A percentile compares a stretch with the other conserved stretches of the same genome.
These are phyloP conservation scores for Drosophila quadrilineata DNA, from an alignment of 1,140 invertebrate species.

Conservation along the genomic window DNA sequence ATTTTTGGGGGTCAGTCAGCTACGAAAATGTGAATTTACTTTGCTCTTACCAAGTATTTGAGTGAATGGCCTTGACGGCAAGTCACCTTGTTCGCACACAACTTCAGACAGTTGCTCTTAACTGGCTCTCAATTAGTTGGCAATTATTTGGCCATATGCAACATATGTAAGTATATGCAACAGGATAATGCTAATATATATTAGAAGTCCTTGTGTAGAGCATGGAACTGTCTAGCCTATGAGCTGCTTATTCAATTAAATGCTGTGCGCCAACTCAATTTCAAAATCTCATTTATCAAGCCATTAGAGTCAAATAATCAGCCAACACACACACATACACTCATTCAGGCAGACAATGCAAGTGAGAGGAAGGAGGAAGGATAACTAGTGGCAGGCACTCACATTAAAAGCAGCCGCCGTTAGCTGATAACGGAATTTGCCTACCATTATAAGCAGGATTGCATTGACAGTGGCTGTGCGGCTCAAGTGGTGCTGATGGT, in stretches of 20 bases:
- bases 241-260: conserved; percentile 79
- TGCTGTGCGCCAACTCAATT: conserved; percentile 63
- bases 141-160: conserved; percentile 48
- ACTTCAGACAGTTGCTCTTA: conserved; percentile 37
- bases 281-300: conserved; percentile 77
- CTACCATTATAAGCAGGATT: conserved; percentile 71
- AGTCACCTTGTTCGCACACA: no score
- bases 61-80: conserved; percentile 3
- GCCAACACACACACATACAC: conserved; percentile 13
- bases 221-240: no score
- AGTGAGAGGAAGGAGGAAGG: background rate
- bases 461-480: conserved; percentile 8
- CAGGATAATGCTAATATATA: background rate
- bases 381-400: conserved; percentile 27
- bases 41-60: no score
- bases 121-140: conserved; percentile 61
- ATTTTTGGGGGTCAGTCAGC: conserved; percentile 29
- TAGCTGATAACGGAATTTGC: conserved; percentile 76
- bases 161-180: background rate
- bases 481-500: conserved; percentile 29
- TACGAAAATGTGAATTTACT: conserved; percentile 19
- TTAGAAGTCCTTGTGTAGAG: no score
- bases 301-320: conserved; percentile 77
- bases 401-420: conserved; percentile 66
- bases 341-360: conserved; percentile 3